These are phyloP conservation scores for Callithrix jacchus DNA, from an alignment of 2,113 vertebrate species.

Conservation along the genomic window DNA sequence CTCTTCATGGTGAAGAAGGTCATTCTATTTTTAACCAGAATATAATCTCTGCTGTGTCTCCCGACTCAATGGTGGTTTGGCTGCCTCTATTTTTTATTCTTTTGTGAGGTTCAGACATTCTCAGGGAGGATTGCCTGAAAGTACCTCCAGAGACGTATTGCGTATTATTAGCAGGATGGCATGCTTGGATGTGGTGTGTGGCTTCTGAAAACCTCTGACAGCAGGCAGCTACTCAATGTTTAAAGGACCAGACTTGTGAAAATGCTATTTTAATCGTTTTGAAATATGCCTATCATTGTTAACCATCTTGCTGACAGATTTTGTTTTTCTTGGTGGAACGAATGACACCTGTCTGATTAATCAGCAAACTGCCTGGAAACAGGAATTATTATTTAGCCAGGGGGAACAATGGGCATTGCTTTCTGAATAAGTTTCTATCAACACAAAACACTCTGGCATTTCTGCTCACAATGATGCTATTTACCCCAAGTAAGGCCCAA, in stretches of 20 bases:
- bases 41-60: slow-evolving; percentile 49
- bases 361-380: slow-evolving; percentile 59
- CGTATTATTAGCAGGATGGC: not conserved
- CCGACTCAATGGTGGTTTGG: not conserved
- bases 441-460: slow-evolving; percentile 67
- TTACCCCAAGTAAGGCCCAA: slow-evolving; percentile 46
- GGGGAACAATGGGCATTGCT: slow-evolving; percentile 62
- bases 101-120: slow-evolving; percentile 18
- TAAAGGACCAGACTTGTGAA: slow-evolving; percentile 29
- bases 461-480: slow-evolving; percentile 60
- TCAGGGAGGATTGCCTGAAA: not conserved
- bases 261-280: slow-evolving; percentile 66
- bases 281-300: slow-evolving; percentile 55
- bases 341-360: slow-evolving; percentile 63
- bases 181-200: not conserved
- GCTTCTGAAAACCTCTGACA: not conserved
- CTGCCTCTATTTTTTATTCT: slow-evolving; percentile 54
- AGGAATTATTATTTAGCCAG: slow-evolving; percentile 67
- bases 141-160: not conserved
- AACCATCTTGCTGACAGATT: slow-evolving; percentile 57
- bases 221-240: not conserved
- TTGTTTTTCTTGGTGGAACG: slow-evolving; percentile 52
- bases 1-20: slow-evolving; percentile 48
- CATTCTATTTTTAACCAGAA: slow-evolving; percentile 72
- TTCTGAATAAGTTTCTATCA: slow-evolving; percentile 71